These are phyloP conservation scores for Lasioglossum morio DNA, from an alignment of 2,888 invertebrate genomes.

Conservation along the genomic window DNA sequence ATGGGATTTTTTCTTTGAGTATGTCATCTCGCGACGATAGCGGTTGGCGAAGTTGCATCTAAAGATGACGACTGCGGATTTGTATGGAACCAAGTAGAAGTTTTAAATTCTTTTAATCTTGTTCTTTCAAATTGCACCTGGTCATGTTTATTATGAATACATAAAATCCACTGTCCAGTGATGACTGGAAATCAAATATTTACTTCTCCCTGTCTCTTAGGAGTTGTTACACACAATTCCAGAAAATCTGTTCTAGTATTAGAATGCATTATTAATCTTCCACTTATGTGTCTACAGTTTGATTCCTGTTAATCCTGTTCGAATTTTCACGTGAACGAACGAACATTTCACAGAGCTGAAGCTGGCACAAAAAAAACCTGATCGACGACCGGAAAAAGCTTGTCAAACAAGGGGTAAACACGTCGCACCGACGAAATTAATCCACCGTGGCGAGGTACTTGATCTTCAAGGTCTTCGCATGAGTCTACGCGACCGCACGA, in stretches of 20 bases:
- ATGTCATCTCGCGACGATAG: neutral
- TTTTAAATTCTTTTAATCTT: too few species aligned
- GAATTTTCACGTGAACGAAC: neutral
- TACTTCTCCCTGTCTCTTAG: too few species aligned
- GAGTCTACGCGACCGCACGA: constrained; percentile 6
- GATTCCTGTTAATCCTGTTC: too few species aligned
- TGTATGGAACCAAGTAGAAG: neutral
- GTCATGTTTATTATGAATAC: too few species aligned
- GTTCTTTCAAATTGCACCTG: too few species aligned
- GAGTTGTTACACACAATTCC: too few species aligned
- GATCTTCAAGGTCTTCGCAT: constrained; percentile 12
- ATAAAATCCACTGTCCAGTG: too few species aligned
- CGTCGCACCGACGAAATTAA: neutral
- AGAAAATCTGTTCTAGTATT: too few species aligned
- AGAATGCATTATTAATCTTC: too few species aligned
- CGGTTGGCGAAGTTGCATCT: neutral
- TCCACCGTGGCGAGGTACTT: neutral
- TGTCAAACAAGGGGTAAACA: neutral
- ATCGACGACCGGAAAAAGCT: neutral
- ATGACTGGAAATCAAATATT: too few species aligned
- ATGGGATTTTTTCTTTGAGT: neutral
- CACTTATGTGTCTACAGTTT: too few species aligned
- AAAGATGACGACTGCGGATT: neutral
- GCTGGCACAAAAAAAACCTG: neutral
- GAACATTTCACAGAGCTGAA: neutral